These are phyloP conservation scores for Alviniconcha marisindica DNA, from an alignment of 1,140 invertebrate species.

Conservation along the genomic window DNA sequence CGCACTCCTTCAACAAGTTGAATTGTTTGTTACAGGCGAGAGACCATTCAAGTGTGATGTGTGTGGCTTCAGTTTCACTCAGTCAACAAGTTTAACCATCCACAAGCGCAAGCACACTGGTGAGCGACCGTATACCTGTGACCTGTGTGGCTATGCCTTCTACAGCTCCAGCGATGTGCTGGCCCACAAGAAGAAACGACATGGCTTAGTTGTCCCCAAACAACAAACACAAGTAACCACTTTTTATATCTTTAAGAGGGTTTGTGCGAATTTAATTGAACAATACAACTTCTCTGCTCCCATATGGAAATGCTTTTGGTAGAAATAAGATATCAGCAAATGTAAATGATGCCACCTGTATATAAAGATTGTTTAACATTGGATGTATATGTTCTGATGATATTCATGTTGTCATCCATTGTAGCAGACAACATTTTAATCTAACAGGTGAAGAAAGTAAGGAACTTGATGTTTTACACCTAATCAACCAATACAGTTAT, in stretches of 20 bases:
- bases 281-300: neutral
- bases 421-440: too few species aligned
- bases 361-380: neutral
- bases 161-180: conserved; percentile 16
- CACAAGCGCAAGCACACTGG: conserved; percentile 81
- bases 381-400: neutral
- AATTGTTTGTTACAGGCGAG: conserved; percentile 7
- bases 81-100: conserved; percentile 89
- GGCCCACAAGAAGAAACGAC: conserved; percentile 33
- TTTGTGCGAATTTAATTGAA: conserved; percentile 6
- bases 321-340: neutral
- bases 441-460: too few species aligned
- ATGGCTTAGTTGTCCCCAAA: neutral
- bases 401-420: too few species aligned
- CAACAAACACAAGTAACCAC: conserved; percentile 24
- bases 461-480: too few species aligned
- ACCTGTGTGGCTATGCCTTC: conserved; percentile 92
- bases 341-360: neutral
- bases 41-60: conserved; percentile 80
- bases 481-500: too few species aligned
- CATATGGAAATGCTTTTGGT: neutral
- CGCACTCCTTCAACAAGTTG: conserved; percentile 18
- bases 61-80: conserved; percentile 90
- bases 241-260: conserved; percentile 8
- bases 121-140: conserved; percentile 91